Conservation (phyloP, 2,113 vertebrate species). For the Takifugu bimaculatus region DNA sequence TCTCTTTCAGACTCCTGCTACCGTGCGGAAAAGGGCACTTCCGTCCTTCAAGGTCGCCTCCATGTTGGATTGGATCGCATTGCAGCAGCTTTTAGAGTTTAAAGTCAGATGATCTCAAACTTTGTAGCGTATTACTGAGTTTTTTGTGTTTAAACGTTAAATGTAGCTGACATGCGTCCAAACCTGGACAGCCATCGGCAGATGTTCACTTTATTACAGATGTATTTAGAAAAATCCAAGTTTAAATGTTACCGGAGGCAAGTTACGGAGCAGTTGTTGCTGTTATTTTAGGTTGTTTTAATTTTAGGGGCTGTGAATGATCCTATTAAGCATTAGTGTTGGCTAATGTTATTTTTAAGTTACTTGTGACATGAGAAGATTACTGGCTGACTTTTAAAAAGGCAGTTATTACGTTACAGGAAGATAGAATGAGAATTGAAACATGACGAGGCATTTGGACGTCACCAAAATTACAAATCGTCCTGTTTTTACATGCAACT, state of each 20-base stretch:
- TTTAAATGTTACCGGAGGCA: background rate
- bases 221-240: background rate
- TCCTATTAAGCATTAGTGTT: background rate
- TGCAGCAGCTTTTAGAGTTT: slow-evolving; percentile 11
- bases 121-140: background rate
- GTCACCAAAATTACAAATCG: no score
- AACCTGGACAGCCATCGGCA: no score
- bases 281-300: background rate
- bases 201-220: no score
- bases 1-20: slow-evolving; percentile 40
- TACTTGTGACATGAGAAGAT: no score
- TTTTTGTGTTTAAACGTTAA: background rate
- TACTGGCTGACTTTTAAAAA: no score
- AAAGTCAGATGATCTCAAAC: slow-evolving; percentile 5
- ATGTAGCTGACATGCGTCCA: background rate
- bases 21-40: background rate
- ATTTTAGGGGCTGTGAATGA: background rate
- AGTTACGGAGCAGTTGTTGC: no score
- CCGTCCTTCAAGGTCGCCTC: background rate
- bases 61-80: background rate
- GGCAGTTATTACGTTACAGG: no score
- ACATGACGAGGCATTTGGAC: no score
- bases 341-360: no score
- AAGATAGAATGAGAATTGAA: no score
- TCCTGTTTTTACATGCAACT: no score